Evolutionary conservation across 2,797 vertebrate genomes (phyloP).

Genomic region (Denticeps clupeoides): DNA sequence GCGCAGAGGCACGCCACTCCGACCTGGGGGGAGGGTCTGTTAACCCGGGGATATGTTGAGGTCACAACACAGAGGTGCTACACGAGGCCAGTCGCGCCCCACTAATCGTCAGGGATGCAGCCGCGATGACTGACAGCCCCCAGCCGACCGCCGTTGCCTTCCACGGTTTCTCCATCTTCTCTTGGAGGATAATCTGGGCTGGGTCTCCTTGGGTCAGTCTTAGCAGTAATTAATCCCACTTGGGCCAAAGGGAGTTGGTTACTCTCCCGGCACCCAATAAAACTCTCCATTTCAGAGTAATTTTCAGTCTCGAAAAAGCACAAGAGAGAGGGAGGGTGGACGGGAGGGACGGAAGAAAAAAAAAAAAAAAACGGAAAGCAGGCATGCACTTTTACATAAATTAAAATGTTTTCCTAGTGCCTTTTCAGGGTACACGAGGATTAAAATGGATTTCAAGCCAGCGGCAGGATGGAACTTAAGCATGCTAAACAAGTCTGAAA

Average conservation of each 20-base stretch:
- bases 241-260: background rate
- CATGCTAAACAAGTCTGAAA: conserved; percentile 17
- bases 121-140: too few species aligned
- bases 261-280: background rate
- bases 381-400: conserved; percentile 22
- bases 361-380: background rate
- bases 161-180: too few species aligned
- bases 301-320: background rate
- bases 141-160: too few species aligned
- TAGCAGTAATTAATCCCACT: background rate
- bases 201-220: background rate
- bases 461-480: conserved; percentile 24
- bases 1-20: too few species aligned
- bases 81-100: too few species aligned
- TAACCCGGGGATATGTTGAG: too few species aligned
- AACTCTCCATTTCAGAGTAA: background rate
- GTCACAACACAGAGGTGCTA: too few species aligned
- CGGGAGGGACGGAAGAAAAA: background rate
- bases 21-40: too few species aligned
- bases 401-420: conserved; percentile 32
- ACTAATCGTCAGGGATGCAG: too few species aligned
- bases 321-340: conserved; percentile 6
- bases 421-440: conserved; percentile 26
- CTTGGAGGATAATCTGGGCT: too few species aligned
- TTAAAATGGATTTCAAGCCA: conserved; percentile 29